Evolutionary conservation across 2,888 invertebrate species (phyloP), one percentile per base, ranked within the genome.

Genomic region (Acrobasis repandana): DNA sequence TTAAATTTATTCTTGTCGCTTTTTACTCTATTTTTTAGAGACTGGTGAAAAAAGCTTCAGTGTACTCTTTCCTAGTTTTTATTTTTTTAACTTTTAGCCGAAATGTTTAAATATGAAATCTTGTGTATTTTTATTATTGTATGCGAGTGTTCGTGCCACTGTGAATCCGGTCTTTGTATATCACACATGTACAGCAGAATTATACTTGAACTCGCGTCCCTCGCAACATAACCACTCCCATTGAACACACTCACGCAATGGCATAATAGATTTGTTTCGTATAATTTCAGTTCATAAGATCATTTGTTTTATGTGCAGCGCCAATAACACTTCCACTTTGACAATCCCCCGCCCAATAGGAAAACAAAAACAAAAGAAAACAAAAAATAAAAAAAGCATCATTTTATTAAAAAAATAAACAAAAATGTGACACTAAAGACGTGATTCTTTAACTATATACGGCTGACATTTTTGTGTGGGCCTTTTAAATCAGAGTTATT

Each of bases 101-200:
- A 28, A 28, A 28, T 28, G 28, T 28, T 5, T 5, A 28, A 28
- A 28, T 28, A 28, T 28, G 28, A 28, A 28, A 4, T 6, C 4
- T 28, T 28, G 28, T 28, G 28, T 28, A 28, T 28, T 28, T 28
- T 28, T 28, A 28, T 28, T 6, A 2, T 28, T 28, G 28, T 28
- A 5, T 28, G 28, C 28, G 6, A 5, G 28, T 50, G 34, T 51
- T 51, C 2, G 43, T 54, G 54, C 38, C 38, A 54, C 20, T 38
- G 54, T 20, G 18, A 51, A 54, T 18, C 54, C 54, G 36, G 20
- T 20, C 38, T 54, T 38, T 54, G 38, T 38, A 8, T 54, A 60
- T 90, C 90, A 91, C 92, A 90, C 88, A 88, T 88, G 82, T 86
- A 88, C 85, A 88, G 85, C 87, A 85, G 85, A 80, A 83, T 28